phyloP scores from a whole-genome alignment of 2,888 invertebrate genomes.

The Itoplectis maculator region DNA sequence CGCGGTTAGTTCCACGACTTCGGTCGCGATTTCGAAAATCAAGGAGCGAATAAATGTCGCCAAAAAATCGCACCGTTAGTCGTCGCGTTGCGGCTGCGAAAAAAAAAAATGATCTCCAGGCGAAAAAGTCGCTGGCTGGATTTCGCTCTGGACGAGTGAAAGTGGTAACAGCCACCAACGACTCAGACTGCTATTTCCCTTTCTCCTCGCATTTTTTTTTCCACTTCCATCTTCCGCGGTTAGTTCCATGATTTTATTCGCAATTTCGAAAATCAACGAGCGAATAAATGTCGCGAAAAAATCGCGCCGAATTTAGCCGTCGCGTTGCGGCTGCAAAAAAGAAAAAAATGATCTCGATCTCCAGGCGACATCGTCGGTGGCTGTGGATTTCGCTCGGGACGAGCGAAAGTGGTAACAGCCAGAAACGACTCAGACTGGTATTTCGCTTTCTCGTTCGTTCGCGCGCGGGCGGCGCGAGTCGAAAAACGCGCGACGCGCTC shows the following conservation, averaged over 20 bases:
- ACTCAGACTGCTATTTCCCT: constrained; percentile 5
- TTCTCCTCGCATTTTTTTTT: not conserved
- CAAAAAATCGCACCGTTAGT: not conserved
- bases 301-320: not conserved
- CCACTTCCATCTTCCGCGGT: not conserved
- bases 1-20: not conserved
- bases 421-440: constrained; percentile 17
- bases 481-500: constrained; percentile 25
- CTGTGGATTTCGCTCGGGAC: constrained; percentile 12
- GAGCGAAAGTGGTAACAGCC: constrained; percentile 22
- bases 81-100: not conserved
- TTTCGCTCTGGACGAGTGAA: constrained; percentile 16
- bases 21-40: not conserved
- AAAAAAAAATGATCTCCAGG: constrained; percentile 25
- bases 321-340: not conserved
- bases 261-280: not conserved
- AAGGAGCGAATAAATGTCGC: not conserved
- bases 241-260: not conserved
- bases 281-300: not conserved
- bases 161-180: constrained; percentile 30
- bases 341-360: constrained; percentile 38
- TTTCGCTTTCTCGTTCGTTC: constrained; percentile 18
- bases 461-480: constrained; percentile 30
- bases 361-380: constrained; percentile 1
- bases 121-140: constrained; percentile 1